Evolutionary conservation across 2,797 vertebrate species (phyloP).

Genomic region (Sebastes goodei): DNA sequence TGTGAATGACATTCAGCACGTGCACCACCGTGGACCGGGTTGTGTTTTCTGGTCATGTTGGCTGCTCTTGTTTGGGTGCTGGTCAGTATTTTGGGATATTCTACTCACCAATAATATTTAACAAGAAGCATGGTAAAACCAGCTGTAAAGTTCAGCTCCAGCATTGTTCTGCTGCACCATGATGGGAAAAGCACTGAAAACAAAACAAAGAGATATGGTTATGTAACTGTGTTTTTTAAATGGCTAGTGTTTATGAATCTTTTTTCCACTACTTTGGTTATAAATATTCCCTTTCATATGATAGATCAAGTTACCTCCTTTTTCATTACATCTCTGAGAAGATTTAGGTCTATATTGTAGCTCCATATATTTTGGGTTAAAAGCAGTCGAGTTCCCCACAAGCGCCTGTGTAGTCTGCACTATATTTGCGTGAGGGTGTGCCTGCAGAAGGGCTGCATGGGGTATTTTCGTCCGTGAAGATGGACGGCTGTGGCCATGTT

Average conservation of each 20-base stretch:
- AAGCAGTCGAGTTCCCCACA: background rate
- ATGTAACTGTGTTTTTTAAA: slow-evolving; percentile 40
- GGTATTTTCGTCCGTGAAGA: slow-evolving; percentile 64
- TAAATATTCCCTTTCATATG: background rate
- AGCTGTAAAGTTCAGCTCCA: slow-evolving; percentile 37
- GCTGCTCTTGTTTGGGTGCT: slow-evolving; percentile 52
- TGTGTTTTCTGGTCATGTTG: slow-evolving; percentile 22
- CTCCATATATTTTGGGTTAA: slow-evolving; percentile 3
- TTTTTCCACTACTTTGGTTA: background rate
- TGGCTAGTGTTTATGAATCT: background rate
- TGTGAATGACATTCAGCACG: slow-evolving; percentile 9
- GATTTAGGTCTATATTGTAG: background rate
- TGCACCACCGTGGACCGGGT: background rate
- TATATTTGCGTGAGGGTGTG: slow-evolving; percentile 64
- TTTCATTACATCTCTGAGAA: background rate
- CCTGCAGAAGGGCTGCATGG: slow-evolving; percentile 22
- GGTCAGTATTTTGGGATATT: slow-evolving; percentile 45
- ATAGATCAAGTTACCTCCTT: background rate
- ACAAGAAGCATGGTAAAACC: slow-evolving; percentile 64
- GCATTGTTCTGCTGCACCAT: slow-evolving; percentile 37
- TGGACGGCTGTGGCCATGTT: slow-evolving; percentile 50
- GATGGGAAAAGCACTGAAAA: slow-evolving; percentile 27
- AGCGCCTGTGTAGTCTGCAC: slow-evolving; percentile 18
- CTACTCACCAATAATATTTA: slow-evolving; percentile 57
- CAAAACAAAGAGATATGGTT: slow-evolving; percentile 40